Conservation (phyloP, 2,113 vertebrate genomes). For the Aegithalos caudatus region DNA sequence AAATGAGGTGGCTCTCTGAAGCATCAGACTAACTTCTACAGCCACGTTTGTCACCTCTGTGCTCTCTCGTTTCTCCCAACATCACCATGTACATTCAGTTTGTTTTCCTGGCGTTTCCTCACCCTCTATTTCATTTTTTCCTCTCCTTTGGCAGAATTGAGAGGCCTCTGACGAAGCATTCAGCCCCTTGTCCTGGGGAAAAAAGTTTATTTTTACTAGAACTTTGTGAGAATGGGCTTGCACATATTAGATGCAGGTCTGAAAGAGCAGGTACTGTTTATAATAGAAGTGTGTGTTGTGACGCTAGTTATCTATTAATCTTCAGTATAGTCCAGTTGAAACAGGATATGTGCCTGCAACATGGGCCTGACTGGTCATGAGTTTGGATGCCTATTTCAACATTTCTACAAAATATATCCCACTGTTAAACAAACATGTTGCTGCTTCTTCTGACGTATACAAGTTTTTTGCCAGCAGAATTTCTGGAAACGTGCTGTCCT, state of each 20-base stretch:
- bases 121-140: neutral
- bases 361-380: neutral
- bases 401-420: neutral
- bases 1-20: neutral
- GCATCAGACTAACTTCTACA: neutral
- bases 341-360: neutral
- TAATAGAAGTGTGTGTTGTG: neutral
- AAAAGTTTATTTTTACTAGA: neutral
- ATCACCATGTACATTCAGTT: accelerated
- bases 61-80: neutral
- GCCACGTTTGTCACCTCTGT: neutral
- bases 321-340: neutral
- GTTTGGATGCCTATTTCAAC: neutral
- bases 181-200: neutral
- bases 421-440: neutral
- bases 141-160: neutral
- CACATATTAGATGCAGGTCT: neutral
- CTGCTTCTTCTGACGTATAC: neutral
- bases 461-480: neutral
- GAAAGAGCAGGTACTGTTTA: neutral
- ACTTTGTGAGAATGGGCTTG: neutral
- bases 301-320: neutral
- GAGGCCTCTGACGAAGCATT: neutral
- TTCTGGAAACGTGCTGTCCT: neutral
- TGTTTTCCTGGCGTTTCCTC: neutral